Conservation (phyloP, 2,113 vertebrate genomes). For the Rhinogobius similis region DNA sequence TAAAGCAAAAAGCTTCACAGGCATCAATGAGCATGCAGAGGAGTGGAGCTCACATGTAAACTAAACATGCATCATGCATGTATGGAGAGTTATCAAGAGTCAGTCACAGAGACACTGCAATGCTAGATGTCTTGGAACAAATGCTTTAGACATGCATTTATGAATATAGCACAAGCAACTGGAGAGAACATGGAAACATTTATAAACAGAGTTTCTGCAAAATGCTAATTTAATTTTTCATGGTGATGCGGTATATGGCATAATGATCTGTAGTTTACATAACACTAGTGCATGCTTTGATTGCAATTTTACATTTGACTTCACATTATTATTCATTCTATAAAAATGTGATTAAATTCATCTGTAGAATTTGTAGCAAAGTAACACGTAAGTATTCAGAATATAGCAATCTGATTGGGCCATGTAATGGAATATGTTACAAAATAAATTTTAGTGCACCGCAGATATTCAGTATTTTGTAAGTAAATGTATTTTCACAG, state of each 20-base stretch:
- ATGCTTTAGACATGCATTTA: slow-evolving; percentile 33
- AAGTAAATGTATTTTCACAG: not conserved
- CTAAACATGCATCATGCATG: slow-evolving; percentile 13
- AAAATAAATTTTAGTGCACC: too few relatives aligned
- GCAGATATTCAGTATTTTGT: not conserved
- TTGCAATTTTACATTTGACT: too few relatives aligned
- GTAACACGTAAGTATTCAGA: too few relatives aligned
- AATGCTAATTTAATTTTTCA: not conserved
- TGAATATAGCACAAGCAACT: slow-evolving; percentile 41
- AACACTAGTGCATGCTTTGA: too few relatives aligned
- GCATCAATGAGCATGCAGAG: slow-evolving; percentile 35
- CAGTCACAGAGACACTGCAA: slow-evolving; percentile 26
- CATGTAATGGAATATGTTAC: too few relatives aligned
- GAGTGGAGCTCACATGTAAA: slow-evolving; percentile 25
- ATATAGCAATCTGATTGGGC: too few relatives aligned
- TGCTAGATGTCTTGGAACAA: slow-evolving; percentile 29
- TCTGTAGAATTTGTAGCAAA: too few relatives aligned
- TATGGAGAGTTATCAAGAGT: not conserved
- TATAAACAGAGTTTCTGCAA: not conserved
- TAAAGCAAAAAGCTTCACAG: slow-evolving; percentile 51
- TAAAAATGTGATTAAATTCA: too few relatives aligned
- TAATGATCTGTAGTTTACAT: not conserved
- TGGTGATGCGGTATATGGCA: not conserved
- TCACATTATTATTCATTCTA: not conserved
- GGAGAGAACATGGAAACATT: slow-evolving; percentile 31